Evolutionary conservation across 2,113 vertebrate genomes (phyloP).

Genomic region (Rhizomys pruinosus): DNA sequence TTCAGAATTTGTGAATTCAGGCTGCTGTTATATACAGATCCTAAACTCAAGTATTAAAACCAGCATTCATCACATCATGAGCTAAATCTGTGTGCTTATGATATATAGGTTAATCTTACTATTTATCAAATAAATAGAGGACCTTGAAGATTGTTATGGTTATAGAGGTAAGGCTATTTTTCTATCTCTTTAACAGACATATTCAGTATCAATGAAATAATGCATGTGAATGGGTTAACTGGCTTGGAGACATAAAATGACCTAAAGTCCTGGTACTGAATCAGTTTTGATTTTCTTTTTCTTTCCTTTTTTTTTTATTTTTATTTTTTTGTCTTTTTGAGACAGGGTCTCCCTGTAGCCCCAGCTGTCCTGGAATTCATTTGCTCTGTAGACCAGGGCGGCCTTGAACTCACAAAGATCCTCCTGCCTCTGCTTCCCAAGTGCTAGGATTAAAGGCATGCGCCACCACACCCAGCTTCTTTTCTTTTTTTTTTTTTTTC

Average conservation of each 20-base stretch:
- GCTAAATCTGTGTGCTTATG: background rate
- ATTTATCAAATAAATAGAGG: background rate
- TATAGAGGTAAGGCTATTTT: background rate
- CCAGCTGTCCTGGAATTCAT: no score
- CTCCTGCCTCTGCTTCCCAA: no score
- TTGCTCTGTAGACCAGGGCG: no score
- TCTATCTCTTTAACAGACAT: background rate
- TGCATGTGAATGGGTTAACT: background rate
- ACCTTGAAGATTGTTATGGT: background rate
- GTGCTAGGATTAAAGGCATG: no score
- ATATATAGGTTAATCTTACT: background rate
- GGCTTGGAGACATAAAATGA: background rate
- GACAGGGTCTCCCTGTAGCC: no score
- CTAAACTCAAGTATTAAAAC: background rate
- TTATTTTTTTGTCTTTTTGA: no score
- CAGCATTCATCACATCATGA: background rate
- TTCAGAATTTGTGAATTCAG: background rate
- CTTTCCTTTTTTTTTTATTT: no score
- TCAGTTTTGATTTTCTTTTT: no score
- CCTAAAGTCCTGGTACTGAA: background rate
- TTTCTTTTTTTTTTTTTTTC: no score
- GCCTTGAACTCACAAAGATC: no score
- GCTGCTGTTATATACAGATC: background rate
- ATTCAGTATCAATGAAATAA: background rate
- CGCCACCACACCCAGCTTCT: no score